A percentile compares a stretch with the other conserved stretches of the same genome.
Conservation (phyloP, 2,888 invertebrate genomes). For the Molorchus minor region DNA sequence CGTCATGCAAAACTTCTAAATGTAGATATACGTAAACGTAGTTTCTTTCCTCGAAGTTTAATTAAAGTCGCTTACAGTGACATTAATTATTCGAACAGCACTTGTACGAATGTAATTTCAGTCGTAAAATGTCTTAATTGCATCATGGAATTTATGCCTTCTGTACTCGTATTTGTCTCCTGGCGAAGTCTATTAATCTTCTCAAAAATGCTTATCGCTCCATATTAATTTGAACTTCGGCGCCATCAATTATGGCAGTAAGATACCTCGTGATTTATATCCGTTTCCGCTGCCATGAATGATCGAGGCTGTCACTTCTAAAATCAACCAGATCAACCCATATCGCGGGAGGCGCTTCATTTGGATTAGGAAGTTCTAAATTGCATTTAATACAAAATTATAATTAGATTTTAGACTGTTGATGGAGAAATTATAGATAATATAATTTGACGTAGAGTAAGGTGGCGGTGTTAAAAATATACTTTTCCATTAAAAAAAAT, state of each 20-base stretch:
- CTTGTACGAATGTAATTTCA: constrained; percentile 11
- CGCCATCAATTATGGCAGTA: constrained; percentile 16
- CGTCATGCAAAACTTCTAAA: no score
- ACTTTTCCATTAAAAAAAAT: no score
- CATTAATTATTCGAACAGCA: constrained; percentile 12
- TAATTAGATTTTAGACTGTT: no score
- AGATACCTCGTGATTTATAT: constrained; percentile 16
- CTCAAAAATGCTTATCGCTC: constrained; percentile 23
- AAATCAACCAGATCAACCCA: no score
- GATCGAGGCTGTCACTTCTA: background rate
- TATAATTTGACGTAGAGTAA: no score
- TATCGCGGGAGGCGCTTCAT: no score
- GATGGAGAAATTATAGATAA: no score
- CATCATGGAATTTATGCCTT: constrained; percentile 19
- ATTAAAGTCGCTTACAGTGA: constrained; percentile 7
- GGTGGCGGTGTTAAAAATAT: no score
- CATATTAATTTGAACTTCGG: constrained; percentile 26
- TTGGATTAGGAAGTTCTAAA: no score
- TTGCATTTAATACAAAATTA: no score
- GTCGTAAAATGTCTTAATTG: constrained; percentile 21
- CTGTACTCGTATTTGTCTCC: constrained; percentile 27
- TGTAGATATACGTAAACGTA: background rate
- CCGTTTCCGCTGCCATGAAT: constrained; percentile 1
- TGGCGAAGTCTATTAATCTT: constrained; percentile 24
- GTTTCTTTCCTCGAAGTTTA: background rate